Conservation (phyloP, 2,888 invertebrate species). For the Pyralis farinalis region DNA sequence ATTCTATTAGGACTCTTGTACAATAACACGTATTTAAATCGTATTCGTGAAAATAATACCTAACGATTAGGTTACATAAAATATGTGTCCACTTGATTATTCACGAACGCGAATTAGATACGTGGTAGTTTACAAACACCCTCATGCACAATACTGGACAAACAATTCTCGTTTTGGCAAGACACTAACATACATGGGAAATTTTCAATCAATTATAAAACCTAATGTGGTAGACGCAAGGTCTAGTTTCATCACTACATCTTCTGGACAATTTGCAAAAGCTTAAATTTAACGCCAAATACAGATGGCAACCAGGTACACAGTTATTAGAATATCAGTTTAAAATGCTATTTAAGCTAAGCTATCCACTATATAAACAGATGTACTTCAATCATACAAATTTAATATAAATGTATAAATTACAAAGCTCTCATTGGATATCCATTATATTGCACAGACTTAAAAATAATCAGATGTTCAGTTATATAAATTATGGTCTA, state of each 20-base stretch:
- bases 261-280: conserved; percentile 36
- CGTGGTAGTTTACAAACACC: too few relatives aligned
- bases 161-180: conserved; percentile 24
- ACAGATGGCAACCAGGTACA: conserved; percentile 45
- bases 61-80: too few relatives aligned
- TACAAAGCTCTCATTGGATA: conserved; percentile 32
- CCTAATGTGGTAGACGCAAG: conserved; percentile 16
- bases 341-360: conserved; percentile 32
- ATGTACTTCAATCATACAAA: conserved; percentile 32
- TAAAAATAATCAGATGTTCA: conserved; percentile 12
- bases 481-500: not conserved
- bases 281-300: conserved; percentile 39
- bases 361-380: conserved; percentile 26
- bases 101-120: too few relatives aligned
- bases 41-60: too few relatives aligned
- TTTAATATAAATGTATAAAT: conserved; percentile 39
- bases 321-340: conserved; percentile 37
- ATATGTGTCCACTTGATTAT: too few relatives aligned
- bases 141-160: conserved; percentile 25
- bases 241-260: conserved; percentile 23
- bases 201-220: conserved; percentile 15
- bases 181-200: conserved; percentile 17
- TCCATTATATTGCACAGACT: conserved; percentile 23
- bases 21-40: too few relatives aligned
- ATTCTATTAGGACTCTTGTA: too few relatives aligned